Conservation (phyloP, 2,113 vertebrate species). For the Corapipo altera region DNA sequence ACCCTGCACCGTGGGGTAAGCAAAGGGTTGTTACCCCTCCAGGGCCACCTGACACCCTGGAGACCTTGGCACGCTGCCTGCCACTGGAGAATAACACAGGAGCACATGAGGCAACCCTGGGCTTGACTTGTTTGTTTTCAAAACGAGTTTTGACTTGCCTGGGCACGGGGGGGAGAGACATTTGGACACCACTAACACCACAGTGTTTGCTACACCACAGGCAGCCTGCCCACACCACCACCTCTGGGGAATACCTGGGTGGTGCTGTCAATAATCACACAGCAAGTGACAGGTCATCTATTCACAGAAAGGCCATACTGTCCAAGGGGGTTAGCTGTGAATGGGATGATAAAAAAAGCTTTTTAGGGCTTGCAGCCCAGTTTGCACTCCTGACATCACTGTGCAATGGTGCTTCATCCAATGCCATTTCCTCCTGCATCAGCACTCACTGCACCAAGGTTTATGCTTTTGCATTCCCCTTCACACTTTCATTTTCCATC, state of each 20-base stretch:
- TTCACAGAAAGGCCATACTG: not conserved
- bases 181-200: not conserved
- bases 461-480: not conserved
- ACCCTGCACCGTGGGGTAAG: fast-evolving
- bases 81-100: fast-evolving
- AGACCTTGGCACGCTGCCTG: not conserved
- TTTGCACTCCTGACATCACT: not conserved
- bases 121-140: not conserved
- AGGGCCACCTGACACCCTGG: fast-evolving
- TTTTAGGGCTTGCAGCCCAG: not conserved
- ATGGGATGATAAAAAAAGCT: not conserved
- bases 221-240: not conserved
- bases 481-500: not conserved
- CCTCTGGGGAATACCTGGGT: not conserved
- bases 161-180: fast-evolving
- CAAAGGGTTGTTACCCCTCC: not conserved
- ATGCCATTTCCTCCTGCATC: not conserved
- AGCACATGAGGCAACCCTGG: not conserved
- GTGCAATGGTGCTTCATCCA: fast-evolving
- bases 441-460: fast-evolving
- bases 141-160: not conserved
- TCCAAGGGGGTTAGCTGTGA: fast-evolving
- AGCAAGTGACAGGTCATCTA: fast-evolving
- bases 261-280: not conserved
- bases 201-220: not conserved